Conservation (phyloP, 2,113 vertebrate species). For the Hippocampus zosterae region DNA sequence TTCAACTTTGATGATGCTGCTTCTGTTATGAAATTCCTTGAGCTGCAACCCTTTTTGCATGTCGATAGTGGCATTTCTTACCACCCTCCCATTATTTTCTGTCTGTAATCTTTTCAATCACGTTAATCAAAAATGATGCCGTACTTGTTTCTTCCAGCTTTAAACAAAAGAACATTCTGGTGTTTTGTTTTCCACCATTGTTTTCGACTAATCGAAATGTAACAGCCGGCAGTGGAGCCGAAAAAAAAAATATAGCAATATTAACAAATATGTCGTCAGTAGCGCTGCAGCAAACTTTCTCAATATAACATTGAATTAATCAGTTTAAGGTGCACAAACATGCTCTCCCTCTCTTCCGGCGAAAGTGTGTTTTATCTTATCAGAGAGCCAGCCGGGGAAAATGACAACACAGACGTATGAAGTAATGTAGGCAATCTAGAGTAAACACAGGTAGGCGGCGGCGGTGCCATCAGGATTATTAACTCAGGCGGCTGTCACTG, state of each 20-base stretch:
- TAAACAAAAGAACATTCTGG: slow-evolving; percentile 45
- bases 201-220: slow-evolving; percentile 72
- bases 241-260: slow-evolving; percentile 51
- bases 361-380: slow-evolving; percentile 61
- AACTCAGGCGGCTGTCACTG: slow-evolving; percentile 41
- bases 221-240: slow-evolving; percentile 58
- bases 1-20: not conserved
- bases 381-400: slow-evolving; percentile 47
- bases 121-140: slow-evolving; percentile 5
- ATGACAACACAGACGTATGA: slow-evolving; percentile 54
- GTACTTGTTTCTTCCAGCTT: slow-evolving; percentile 21
- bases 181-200: slow-evolving; percentile 46
- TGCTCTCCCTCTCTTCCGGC: slow-evolving; percentile 49
- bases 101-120: slow-evolving; percentile 3
- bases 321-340: slow-evolving; percentile 67
- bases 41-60: slow-evolving; percentile 10
- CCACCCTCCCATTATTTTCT: not conserved
- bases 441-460: slow-evolving; percentile 62
- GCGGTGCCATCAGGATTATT: slow-evolving; percentile 54
- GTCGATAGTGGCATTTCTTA: not conserved
- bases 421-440: slow-evolving; percentile 57
- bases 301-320: slow-evolving; percentile 70
- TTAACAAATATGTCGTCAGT: slow-evolving; percentile 71
- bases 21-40: not conserved
- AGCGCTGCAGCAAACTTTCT: slow-evolving; percentile 59